Evolutionary conservation across 2,888 invertebrate genomes (phyloP).

Genomic region (Tubiluchus corallicola): DNA sequence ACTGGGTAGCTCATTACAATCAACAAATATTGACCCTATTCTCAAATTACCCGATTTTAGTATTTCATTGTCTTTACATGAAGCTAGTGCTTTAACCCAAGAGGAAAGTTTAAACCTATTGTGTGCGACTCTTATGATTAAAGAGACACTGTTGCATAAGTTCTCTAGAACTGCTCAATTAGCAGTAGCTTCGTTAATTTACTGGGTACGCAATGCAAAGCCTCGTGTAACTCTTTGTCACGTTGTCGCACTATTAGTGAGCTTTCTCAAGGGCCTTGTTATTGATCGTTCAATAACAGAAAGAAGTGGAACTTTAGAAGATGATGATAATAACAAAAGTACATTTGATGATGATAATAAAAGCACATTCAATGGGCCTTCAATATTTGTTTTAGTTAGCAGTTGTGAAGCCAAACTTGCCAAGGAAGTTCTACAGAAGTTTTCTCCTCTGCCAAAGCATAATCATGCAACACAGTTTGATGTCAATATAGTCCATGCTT

Average conservation of each 20-base stretch:
- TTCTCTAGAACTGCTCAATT: not conserved
- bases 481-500: constrained; percentile 19
- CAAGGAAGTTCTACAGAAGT: constrained; percentile 14
- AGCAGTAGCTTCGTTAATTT: not conserved
- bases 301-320: no score
- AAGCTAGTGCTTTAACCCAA: constrained; percentile 6
- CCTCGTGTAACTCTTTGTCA: constrained; percentile 10
- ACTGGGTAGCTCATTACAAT: constrained; percentile 15
- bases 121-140: constrained; percentile 9
- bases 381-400: not conserved
- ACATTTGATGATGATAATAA: no score
- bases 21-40: constrained; percentile 13
- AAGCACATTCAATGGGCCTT: no score
- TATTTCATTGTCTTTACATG: not conserved
- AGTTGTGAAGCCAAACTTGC: not conserved
- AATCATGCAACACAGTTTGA: constrained; percentile 16
- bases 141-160: constrained; percentile 7
- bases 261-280: constrained; percentile 12
- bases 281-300: constrained; percentile 5
- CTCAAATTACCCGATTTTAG: not conserved
- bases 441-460: constrained; percentile 13
- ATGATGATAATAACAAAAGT: not conserved
- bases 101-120: constrained; percentile 15
- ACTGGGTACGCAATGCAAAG: constrained; percentile 4
- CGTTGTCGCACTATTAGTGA: constrained; percentile 14